These are phyloP conservation scores for Synanthedon tipuliformis DNA, from an alignment of 2,888 invertebrate species.

Conservation along the genomic window DNA sequence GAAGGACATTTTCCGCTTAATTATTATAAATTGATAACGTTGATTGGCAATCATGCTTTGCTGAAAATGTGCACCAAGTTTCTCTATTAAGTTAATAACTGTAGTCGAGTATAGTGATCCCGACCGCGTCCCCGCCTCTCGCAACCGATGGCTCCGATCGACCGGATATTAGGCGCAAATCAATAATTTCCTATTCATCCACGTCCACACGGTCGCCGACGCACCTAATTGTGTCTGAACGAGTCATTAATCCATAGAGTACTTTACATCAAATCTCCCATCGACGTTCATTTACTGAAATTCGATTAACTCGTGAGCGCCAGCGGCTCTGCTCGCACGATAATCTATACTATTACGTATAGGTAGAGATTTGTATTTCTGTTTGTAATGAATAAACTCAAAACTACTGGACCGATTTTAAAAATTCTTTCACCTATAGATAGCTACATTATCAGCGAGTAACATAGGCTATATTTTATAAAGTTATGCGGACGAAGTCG, in stretches of 20 bases:
- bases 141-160: slow-evolving; percentile 26
- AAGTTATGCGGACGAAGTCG: too few relatives aligned
- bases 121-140: slow-evolving; percentile 37
- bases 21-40: neutral
- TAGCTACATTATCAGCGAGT: too few relatives aligned
- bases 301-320: too few relatives aligned
- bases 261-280: too few relatives aligned
- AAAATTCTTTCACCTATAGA: too few relatives aligned
- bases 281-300: too few relatives aligned
- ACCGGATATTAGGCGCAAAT: slow-evolving; percentile 62
- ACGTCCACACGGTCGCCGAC: slow-evolving; percentile 15
- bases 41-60: neutral
- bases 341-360: too few relatives aligned
- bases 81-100: neutral
- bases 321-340: too few relatives aligned
- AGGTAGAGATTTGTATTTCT: too few relatives aligned
- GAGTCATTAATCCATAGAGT: neutral
- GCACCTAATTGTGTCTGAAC: slow-evolving; percentile 35
- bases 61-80: neutral
- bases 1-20: neutral
- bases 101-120: neutral
- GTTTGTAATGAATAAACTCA: too few relatives aligned
- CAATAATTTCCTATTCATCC: slow-evolving; percentile 57
- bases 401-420: too few relatives aligned
- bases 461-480: too few relatives aligned